A percentile compares a stretch with the other conserved stretches of the same genome.
These are phyloP conservation scores for Crotalus tigris DNA, from an alignment of 2,113 vertebrate genomes.

Conservation along the genomic window DNA sequence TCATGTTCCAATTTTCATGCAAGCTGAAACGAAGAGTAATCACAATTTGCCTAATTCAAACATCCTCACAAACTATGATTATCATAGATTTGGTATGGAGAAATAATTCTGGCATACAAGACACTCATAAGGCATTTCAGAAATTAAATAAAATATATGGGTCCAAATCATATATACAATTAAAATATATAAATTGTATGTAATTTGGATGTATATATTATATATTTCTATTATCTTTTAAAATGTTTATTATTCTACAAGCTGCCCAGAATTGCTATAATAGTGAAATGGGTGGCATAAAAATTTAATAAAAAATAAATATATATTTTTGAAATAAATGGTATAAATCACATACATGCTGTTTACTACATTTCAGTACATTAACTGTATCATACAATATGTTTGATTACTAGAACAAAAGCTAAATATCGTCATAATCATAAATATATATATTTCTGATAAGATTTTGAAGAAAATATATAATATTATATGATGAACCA, in stretches of 20 bases:
- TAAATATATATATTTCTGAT: not conserved
- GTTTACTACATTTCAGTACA: not conserved
- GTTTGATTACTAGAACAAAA: not conserved
- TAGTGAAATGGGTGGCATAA: too few species aligned
- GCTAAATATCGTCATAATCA: not conserved
- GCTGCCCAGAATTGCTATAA: too few species aligned
- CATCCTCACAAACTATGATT: not conserved
- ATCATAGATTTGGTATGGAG: not conserved
- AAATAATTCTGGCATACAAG: not conserved
- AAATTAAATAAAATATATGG: not conserved
- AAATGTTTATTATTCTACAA: too few species aligned
- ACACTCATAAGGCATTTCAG: not conserved
- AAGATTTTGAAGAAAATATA: not conserved
- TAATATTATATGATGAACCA: not conserved
- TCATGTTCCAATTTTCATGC: not conserved
- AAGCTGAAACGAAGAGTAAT: not conserved
- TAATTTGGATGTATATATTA: not conserved
- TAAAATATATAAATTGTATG: not conserved
- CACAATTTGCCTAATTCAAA: not conserved
- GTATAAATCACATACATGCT: not conserved
- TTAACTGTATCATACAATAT: not conserved
- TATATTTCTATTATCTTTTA: not conserved
- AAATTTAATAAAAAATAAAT: not conserved
- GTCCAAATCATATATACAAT: not conserved
- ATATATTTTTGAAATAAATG: not conserved